phyloP scores from a whole-genome alignment of 1,140 invertebrate species.

The Linepithema humile region DNA sequence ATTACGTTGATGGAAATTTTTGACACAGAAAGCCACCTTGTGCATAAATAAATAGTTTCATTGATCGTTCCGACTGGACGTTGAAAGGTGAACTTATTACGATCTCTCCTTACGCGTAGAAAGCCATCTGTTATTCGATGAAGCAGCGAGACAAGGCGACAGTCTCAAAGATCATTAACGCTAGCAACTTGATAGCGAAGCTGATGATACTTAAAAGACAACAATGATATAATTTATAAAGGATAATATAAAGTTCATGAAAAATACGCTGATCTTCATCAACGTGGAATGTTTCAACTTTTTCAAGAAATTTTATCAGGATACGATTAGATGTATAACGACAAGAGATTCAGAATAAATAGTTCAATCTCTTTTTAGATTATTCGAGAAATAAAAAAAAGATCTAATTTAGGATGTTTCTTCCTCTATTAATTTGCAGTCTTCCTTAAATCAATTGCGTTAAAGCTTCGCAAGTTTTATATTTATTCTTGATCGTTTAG shows the following conservation, averaged over 20 bases:
- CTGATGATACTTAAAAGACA: neutral
- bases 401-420: conserved; percentile 4
- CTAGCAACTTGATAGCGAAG: neutral
- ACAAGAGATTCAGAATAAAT: neutral
- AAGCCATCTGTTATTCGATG: neutral
- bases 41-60: conserved; percentile 16
- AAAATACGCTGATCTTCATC: neutral
- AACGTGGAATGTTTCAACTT: neutral
- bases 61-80: neutral
- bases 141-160: neutral
- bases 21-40: no score
- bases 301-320: neutral
- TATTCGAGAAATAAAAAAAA: no score
- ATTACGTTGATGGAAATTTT: neutral
- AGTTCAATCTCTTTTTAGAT: neutral
- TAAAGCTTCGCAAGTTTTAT: neutral
- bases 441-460: neutral
- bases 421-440: neutral
- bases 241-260: no score
- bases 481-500: neutral
- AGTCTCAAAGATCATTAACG: neutral
- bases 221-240: neutral
- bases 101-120: neutral
- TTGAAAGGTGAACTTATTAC: conserved; percentile 12
- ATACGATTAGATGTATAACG: neutral